Evolutionary conservation across 2,113 vertebrate genomes (phyloP).

Genomic region (Callopanchax toddi): DNA sequence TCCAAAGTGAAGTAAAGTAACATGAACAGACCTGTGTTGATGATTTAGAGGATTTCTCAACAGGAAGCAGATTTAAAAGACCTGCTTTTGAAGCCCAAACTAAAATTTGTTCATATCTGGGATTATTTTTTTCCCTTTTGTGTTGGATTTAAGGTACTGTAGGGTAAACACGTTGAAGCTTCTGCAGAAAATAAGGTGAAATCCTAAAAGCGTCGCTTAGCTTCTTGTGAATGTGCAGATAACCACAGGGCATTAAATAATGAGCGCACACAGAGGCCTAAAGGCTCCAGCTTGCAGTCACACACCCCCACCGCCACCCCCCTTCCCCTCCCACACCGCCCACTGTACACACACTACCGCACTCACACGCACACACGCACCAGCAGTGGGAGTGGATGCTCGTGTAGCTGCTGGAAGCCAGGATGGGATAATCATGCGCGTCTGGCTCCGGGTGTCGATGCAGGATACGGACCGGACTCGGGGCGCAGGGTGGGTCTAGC

Average conservation of each 20-base stretch:
- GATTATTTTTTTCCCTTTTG: neutral
- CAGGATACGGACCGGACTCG: conserved; percentile 70
- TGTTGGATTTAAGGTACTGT: neutral
- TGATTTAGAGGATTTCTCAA: too few relatives aligned
- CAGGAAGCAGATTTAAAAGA: too few relatives aligned
- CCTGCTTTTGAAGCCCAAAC: too few relatives aligned
- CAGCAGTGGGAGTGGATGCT: conserved; percentile 68
- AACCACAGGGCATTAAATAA: conserved; percentile 44
- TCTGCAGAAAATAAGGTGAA: neutral
- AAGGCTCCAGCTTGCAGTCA: conserved; percentile 45
- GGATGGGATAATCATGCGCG: conserved; percentile 79
- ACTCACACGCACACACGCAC: conserved; percentile 39
- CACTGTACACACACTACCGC: conserved; percentile 29
- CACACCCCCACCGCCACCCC: too few relatives aligned
- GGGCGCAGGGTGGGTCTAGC: conserved; percentile 67
- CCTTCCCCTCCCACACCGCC: conserved; percentile 47
- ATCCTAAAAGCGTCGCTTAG: neutral
- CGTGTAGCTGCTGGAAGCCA: conserved; percentile 67
- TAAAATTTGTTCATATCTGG: too few relatives aligned
- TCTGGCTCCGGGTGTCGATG: conserved; percentile 74
- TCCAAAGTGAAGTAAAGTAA: too few relatives aligned
- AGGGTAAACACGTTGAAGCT: too few relatives aligned
- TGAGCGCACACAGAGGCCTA: conserved; percentile 39
- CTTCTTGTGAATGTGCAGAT: conserved; percentile 44
- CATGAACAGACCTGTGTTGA: too few relatives aligned